Conservation (phyloP, 2,888 invertebrate species). For the Seira musarum region DNA sequence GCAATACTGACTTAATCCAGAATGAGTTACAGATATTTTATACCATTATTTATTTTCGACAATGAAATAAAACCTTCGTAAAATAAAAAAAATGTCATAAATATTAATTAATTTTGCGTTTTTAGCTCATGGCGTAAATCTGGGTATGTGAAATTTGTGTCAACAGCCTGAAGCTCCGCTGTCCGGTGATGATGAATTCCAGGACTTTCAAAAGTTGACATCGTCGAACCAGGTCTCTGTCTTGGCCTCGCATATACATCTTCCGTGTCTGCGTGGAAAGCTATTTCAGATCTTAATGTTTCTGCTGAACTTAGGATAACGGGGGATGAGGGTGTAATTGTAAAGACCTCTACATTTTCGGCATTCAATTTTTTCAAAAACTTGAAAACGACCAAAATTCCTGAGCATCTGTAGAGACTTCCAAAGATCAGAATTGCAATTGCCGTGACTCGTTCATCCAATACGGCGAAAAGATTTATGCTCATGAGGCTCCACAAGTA, state of each 20-base stretch:
- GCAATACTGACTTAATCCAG: no score
- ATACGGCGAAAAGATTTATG: background rate
- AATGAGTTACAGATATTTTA: no score
- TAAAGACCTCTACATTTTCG: background rate
- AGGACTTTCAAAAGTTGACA: background rate
- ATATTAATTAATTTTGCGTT: background rate
- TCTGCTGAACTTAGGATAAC: background rate
- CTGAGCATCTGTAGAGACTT: constrained; percentile 23
- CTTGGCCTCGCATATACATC: background rate
- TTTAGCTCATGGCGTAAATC: background rate
- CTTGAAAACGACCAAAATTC: constrained; percentile 33
- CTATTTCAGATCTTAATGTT: background rate
- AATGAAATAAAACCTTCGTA: no score
- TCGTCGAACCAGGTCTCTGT: background rate
- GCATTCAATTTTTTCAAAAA: constrained; percentile 25
- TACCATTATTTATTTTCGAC: no score
- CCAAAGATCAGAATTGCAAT: background rate
- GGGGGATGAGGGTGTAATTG: background rate
- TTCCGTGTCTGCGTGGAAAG: background rate
- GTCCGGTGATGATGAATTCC: no score
- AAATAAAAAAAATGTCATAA: no score
- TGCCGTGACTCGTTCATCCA: background rate
- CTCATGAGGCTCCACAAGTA: constrained; percentile 24
- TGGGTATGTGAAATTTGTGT: background rate
- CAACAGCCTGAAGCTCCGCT: background rate